A percentile compares a stretch with the other conserved stretches of the same genome.
Conservation (phyloP, 1,140 invertebrate species). For the Bactericera cockerelli region DNA sequence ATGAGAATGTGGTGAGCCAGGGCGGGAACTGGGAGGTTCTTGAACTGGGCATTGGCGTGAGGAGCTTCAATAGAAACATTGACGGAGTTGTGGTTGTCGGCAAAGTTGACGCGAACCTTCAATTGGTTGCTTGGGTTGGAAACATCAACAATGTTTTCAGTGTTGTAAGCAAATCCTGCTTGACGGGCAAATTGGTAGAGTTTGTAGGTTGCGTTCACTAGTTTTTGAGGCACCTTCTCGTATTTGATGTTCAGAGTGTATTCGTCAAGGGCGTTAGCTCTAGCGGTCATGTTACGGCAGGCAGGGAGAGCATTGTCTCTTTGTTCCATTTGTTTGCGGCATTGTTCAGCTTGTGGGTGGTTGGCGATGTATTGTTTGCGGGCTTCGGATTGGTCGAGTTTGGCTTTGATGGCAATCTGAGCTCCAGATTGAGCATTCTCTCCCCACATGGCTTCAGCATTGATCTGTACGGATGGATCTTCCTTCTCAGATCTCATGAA, state of each 20-base stretch:
- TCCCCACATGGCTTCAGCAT: constrained; percentile 34
- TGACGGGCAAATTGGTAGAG: constrained; percentile 17
- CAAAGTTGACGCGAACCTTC: constrained; percentile 29
- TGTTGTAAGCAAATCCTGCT: constrained; percentile 16
- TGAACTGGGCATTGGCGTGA: constrained; percentile 27
- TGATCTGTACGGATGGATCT: constrained; percentile 31
- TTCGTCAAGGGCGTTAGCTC: constrained; percentile 33
- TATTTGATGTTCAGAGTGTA: constrained; percentile 31
- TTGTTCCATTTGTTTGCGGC: constrained; percentile 33
- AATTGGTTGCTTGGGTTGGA: constrained; percentile 31
- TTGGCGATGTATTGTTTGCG: constrained; percentile 32
- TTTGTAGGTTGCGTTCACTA: constrained; percentile 22
- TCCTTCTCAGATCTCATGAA: constrained; percentile 34
- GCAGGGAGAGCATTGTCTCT: constrained; percentile 35
- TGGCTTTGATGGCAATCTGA: constrained; percentile 22
- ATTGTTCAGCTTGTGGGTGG: constrained; percentile 29
- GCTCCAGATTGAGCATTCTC: constrained; percentile 22
- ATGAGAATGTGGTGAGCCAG: constrained; percentile 27
- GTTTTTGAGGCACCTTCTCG: constrained; percentile 25
- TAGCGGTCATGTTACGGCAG: constrained; percentile 35
- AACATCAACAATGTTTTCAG: constrained; percentile 20
- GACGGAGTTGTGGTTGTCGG: constrained; percentile 28
- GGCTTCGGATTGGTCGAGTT: constrained; percentile 32
- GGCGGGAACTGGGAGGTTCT: constrained; percentile 28
- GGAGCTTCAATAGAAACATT: constrained; percentile 31